A percentile compares a stretch with the other conserved stretches of the same genome.
Conservation (phyloP, 2,113 vertebrate genomes). For the Crotalus horridus region DNA sequence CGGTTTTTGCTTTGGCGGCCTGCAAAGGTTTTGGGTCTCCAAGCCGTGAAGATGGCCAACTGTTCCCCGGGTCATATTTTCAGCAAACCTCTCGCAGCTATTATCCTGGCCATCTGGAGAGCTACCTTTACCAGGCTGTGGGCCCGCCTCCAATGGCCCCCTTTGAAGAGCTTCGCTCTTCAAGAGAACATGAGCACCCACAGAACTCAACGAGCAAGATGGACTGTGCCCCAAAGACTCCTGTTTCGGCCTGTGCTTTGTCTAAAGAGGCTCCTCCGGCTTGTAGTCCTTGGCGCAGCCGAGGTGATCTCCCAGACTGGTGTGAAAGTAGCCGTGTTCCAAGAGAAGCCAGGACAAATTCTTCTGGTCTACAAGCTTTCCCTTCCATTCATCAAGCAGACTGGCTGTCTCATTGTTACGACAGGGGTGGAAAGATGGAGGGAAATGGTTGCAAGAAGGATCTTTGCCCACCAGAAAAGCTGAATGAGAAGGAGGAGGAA, state of each 20-base stretch:
- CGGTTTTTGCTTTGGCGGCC: slow-evolving; percentile 40
- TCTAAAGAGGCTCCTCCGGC: rapidly evolving
- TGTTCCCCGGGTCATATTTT: slow-evolving; percentile 48
- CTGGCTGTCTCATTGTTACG: rapidly evolving
- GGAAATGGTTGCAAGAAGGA: not conserved
- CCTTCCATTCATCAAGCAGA: slow-evolving; percentile 38
- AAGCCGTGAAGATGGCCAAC: slow-evolving; percentile 1
- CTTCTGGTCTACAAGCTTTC: slow-evolving; percentile 39
- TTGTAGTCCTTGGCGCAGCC: rapidly evolving
- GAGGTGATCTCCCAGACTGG: not conserved
- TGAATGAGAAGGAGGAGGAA: not conserved
- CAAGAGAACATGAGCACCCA: slow-evolving; percentile 51
- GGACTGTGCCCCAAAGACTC: slow-evolving; percentile 33
- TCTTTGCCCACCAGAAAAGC: not conserved
- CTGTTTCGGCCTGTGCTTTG: not conserved
- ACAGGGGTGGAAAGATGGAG: rapidly evolving
- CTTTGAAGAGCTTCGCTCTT: slow-evolving; percentile 45
- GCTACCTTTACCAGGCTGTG: slow-evolving; percentile 35
- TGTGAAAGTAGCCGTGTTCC: slow-evolving; percentile 12
- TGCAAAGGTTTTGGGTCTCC: slow-evolving; percentile 42
- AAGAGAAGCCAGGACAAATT: rapidly evolving
- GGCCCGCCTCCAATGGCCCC: slow-evolving; percentile 35
- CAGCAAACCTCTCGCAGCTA: slow-evolving; percentile 53
- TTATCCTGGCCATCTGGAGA: slow-evolving; percentile 51
- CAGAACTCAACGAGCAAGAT: slow-evolving; percentile 60